phyloP scores from a whole-genome alignment of 1,140 invertebrate genomes.

The Nebria ingens region DNA sequence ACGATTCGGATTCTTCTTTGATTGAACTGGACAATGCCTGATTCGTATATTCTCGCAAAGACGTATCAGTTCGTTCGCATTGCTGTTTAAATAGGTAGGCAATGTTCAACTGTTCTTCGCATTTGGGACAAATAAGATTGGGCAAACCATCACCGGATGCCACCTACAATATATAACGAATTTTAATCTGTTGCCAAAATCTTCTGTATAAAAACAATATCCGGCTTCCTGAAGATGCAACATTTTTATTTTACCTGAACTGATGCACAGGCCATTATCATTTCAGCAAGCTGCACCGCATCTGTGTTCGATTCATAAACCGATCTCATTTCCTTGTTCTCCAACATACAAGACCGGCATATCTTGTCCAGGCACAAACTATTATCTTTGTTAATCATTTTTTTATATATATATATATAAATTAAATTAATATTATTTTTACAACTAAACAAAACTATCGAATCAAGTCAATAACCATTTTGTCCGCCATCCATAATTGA shows the following conservation, averaged over 20 bases:
- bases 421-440: background rate
- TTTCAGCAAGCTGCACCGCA: conserved; percentile 40
- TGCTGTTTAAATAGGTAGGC: conserved; percentile 36
- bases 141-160: conserved; percentile 33
- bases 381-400: conserved; percentile 25
- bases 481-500: background rate
- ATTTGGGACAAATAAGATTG: conserved; percentile 29
- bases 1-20: conserved; percentile 18
- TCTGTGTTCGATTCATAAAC: conserved; percentile 25
- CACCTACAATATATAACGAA: conserved; percentile 25
- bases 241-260: conserved; percentile 39
- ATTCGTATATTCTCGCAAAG: conserved; percentile 34
- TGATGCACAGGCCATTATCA: conserved; percentile 46
- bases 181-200: background rate
- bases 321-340: conserved; percentile 26
- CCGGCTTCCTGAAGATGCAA: too few relatives aligned
- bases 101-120: conserved; percentile 31
- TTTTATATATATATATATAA: too few relatives aligned
- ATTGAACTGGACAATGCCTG: conserved; percentile 14
- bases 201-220: too few relatives aligned
- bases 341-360: conserved; percentile 32
- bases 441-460: background rate
- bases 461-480: background rate
- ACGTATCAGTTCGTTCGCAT: conserved; percentile 38
- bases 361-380: conserved; percentile 28